These are phyloP conservation scores for Pachypsylla venusta DNA, from an alignment of 1,140 invertebrate genomes.

Conservation along the genomic window DNA sequence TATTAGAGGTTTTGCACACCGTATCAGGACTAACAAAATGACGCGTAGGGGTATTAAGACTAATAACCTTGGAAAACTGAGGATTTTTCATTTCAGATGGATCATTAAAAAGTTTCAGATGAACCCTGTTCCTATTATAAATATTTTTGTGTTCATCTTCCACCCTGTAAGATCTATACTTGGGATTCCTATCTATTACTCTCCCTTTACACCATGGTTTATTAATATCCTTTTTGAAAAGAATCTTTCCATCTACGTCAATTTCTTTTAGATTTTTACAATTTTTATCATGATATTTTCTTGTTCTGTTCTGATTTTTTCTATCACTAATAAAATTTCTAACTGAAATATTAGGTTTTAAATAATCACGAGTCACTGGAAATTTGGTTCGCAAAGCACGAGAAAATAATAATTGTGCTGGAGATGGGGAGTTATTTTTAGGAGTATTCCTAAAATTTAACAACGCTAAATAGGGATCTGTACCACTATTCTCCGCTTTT, in stretches of 20 bases:
- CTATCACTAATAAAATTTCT: background rate
- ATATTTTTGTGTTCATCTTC: background rate
- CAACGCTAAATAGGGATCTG: constrained; percentile 10
- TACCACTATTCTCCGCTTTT: background rate
- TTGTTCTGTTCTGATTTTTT: background rate
- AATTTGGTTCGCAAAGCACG: constrained; percentile 10
- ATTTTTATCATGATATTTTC: background rate
- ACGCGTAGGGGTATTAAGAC: background rate
- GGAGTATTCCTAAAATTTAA: constrained; percentile 12
- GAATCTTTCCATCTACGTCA: background rate
- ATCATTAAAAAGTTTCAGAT: background rate
- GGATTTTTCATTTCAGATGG: too few relatives aligned
- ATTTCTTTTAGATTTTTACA: background rate
- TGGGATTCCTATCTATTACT: background rate
- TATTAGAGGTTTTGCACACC: background rate
- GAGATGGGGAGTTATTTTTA: constrained; percentile 10
- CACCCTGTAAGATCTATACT: background rate
- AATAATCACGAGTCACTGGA: background rate
- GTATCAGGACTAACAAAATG: background rate
- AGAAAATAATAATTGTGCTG: background rate
- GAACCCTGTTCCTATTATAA: background rate
- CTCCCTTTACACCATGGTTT: background rate
- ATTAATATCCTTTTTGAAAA: constrained; percentile 9
- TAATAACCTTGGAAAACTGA: too few relatives aligned
- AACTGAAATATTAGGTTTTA: background rate